Conservation (phyloP, 2,797 vertebrate species). For the Arrhamphus sclerolepis region DNA sequence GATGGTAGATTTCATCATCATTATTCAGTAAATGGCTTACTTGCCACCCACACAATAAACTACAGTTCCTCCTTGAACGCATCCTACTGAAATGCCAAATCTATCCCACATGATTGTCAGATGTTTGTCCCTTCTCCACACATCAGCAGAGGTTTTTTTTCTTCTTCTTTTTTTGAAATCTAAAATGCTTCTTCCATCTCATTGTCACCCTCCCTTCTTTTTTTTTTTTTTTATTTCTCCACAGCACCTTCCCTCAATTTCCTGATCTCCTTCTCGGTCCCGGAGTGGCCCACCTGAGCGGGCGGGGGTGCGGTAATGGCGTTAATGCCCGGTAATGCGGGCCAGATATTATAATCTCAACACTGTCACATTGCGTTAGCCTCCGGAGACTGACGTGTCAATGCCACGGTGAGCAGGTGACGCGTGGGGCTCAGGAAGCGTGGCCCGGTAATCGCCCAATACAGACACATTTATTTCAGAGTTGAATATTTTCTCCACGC, state of each 20-base stretch:
- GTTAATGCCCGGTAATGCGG: conserved; percentile 85
- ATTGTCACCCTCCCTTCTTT: conserved; percentile 30
- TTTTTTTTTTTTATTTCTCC: conserved; percentile 26
- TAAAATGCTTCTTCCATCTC: conserved; percentile 61
- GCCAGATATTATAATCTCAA: conserved; percentile 89
- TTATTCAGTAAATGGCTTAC: conserved; percentile 65
- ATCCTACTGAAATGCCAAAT: conserved; percentile 66
- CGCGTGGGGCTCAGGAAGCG: conserved; percentile 75
- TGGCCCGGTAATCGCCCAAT: conserved; percentile 80
- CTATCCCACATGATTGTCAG: conserved; percentile 52
- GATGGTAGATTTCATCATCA: conserved; percentile 66
- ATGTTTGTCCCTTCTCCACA: conserved; percentile 51
- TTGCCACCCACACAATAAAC: conserved; percentile 45
- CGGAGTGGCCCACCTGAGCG: conserved; percentile 78
- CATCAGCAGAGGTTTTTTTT: conserved; percentile 19
- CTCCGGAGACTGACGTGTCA: conserved; percentile 84
- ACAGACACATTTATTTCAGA: conserved; percentile 79
- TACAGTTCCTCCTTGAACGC: conserved; percentile 55
- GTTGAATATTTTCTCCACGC: conserved; percentile 64
- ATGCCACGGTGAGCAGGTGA: conserved; percentile 83
- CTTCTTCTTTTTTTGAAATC: conserved; percentile 41
- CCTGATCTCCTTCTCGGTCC: conserved; percentile 53
- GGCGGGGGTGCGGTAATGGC: conserved; percentile 77
- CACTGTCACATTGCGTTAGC: conserved; percentile 87
- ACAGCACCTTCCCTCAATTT: conserved; percentile 70